A percentile compares a stretch with the other conserved stretches of the same genome.
phyloP scores from a whole-genome alignment of 1,140 invertebrate genomes.

The Dendrolimus kikuchii region DNA sequence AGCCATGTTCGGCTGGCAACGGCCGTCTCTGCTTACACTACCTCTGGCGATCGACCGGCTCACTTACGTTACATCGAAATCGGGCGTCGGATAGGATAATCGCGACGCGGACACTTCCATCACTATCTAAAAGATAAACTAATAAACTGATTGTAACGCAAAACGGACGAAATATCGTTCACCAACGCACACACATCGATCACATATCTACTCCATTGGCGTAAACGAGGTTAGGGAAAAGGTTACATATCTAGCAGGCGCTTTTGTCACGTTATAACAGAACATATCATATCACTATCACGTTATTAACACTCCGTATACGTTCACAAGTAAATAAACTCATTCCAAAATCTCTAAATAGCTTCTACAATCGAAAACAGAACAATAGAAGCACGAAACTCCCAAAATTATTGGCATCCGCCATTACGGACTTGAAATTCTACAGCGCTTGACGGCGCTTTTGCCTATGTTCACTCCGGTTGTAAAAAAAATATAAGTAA shows the following conservation, averaged over 20 bases:
- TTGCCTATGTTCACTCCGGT: conserved; percentile 65
- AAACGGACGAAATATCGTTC: conserved; percentile 74
- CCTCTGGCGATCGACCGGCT: conserved; percentile 71
- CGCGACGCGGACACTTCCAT: conserved; percentile 71
- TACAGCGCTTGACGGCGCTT: conserved; percentile 66
- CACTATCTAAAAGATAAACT: conserved; percentile 71
- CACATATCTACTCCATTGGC: conserved; percentile 79
- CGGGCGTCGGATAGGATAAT: conserved; percentile 70
- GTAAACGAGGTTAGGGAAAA: conserved; percentile 80
- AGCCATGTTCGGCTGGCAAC: conserved; percentile 76
- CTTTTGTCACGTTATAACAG: conserved; percentile 66
- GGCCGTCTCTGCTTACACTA: conserved; percentile 70
- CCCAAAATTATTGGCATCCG: conserved; percentile 71
- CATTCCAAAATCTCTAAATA: conserved; percentile 38
- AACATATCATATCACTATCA: conserved; percentile 67
- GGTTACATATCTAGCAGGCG: conserved; percentile 73
- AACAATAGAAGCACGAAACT: conserved; percentile 71
- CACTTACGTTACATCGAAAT: conserved; percentile 73
- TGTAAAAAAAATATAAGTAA: conserved; percentile 52
- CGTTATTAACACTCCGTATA: conserved; percentile 49
- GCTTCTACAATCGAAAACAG: conserved; percentile 51
- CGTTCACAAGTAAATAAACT: conserved; percentile 49
- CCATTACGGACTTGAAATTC: conserved; percentile 69
- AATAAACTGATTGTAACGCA: conserved; percentile 68
- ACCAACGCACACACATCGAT: conserved; percentile 77